Evolutionary conservation across 2,888 invertebrate species (phyloP).

Genomic region (Pyrrhosoma nymphula): DNA sequence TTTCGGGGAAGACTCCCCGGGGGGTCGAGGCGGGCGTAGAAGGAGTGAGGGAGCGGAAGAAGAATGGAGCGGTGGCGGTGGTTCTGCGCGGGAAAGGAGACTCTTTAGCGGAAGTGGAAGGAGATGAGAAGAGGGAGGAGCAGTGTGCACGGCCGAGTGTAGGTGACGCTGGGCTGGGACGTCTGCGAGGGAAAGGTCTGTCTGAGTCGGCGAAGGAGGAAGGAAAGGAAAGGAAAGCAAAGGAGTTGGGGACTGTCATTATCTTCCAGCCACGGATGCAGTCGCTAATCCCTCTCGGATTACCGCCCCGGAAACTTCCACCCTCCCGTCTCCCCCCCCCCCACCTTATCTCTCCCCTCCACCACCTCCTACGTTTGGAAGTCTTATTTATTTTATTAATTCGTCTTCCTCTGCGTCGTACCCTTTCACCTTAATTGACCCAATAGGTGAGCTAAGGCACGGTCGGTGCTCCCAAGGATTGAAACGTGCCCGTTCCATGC

Average conservation of each 20-base stretch:
- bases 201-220: neutral
- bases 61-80: too few species aligned
- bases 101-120: too few species aligned
- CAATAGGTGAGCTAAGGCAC: neutral
- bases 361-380: neutral
- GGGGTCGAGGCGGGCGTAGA: too few species aligned
- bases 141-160: too few species aligned
- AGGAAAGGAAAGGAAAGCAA: neutral
- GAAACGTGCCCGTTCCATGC: neutral
- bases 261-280: conserved; percentile 31
- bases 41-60: neutral
- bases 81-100: too few species aligned
- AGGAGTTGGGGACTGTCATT: neutral
- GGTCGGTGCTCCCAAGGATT: neutral
- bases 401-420: neutral
- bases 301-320: neutral
- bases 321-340: neutral
- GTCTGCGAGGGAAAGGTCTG: neutral
- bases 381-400: neutral
- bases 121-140: too few species aligned
- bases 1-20: neutral
- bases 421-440: conserved; percentile 41
- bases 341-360: too few species aligned
- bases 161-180: neutral
- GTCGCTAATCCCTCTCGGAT: conserved; percentile 49